Evolutionary conservation across 2,888 invertebrate genomes (phyloP).

Genomic region (Nemotelus nigrinus): DNA sequence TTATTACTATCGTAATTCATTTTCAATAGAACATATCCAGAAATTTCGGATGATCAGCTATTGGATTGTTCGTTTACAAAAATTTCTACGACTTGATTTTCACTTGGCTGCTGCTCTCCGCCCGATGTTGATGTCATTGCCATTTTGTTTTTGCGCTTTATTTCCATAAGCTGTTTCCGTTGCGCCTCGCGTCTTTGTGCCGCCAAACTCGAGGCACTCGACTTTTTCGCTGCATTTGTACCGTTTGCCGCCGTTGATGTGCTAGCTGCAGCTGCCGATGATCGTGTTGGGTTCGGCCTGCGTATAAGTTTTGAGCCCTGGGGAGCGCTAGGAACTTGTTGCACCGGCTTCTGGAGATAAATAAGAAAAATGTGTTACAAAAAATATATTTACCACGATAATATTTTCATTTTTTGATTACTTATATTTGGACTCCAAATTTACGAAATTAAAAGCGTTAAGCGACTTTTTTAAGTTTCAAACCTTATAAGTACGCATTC

Average conservation of each 20-base stretch:
- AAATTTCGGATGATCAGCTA: conserved; percentile 54
- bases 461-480: no score
- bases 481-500: no score
- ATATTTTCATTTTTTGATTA: no score
- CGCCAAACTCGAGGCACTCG: conserved; percentile 59
- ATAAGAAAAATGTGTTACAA: conserved; percentile 17
- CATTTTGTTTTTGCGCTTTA: conserved; percentile 63
- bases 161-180: conserved; percentile 81
- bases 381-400: no score
- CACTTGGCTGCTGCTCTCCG: conserved; percentile 2
- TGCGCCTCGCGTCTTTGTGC: conserved; percentile 75
- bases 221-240: conserved; percentile 51
- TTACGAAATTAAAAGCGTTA: no score
- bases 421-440: no score
- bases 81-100: conserved; percentile 51
- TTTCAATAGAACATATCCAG: conserved; percentile 21
- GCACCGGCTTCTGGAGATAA: conserved; percentile 54
- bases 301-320: conserved; percentile 54
- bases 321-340: conserved; percentile 51
- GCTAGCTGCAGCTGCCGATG: conserved; percentile 45
- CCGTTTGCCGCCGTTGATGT: conserved; percentile 44
- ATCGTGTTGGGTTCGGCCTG: conserved; percentile 54
- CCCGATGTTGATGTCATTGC: conserved; percentile 53
- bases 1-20: neutral
- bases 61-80: conserved; percentile 55